A percentile compares a stretch with the other conserved stretches of the same genome.
Conservation (phyloP, 2,797 vertebrate species). For the Gadopsis bispinosus region DNA sequence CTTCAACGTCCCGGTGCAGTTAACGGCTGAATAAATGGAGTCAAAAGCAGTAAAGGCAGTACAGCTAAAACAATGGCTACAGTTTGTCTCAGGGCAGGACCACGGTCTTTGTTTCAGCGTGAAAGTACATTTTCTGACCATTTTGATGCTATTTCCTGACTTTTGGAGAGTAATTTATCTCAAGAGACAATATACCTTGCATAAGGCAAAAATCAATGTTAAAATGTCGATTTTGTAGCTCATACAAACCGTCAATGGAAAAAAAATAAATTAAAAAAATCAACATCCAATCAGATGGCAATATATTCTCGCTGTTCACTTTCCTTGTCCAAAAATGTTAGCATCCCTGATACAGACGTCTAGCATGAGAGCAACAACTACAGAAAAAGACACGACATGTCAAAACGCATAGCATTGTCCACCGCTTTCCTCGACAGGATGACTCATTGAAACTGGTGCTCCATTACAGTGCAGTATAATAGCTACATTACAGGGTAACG, state of each 20-base stretch:
- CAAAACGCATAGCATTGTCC: slow-evolving; percentile 8
- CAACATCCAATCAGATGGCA: not conserved
- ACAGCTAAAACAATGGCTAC: not conserved
- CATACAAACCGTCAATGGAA: slow-evolving; percentile 29
- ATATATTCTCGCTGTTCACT: not conserved
- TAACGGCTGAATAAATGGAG: slow-evolving; percentile 7
- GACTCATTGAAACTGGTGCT: slow-evolving; percentile 4
- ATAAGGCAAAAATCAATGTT: not conserved
- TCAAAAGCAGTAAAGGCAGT: slow-evolving; percentile 15
- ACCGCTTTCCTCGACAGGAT: not conserved
- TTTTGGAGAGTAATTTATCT: not conserved
- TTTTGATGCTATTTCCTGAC: not conserved
- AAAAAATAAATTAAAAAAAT: not conserved
- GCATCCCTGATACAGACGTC: slow-evolving; percentile 25
- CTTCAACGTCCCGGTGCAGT: not conserved
- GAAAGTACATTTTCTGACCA: not conserved
- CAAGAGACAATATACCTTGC: not conserved
- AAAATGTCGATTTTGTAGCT: not conserved
- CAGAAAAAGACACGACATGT: slow-evolving; percentile 16
- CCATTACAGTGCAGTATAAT: slow-evolving; percentile 48
- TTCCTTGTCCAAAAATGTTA: not conserved
- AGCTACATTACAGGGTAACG: slow-evolving; percentile 55
- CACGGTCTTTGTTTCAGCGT: not conserved
- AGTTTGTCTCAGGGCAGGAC: not conserved
- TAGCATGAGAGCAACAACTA: slow-evolving; percentile 5